Evolutionary conservation across 92 coral and sea anemone species (phyloP), one percentile per base, ranked within the genome.

Genomic region (Zoanthus solanderi): DNA sequence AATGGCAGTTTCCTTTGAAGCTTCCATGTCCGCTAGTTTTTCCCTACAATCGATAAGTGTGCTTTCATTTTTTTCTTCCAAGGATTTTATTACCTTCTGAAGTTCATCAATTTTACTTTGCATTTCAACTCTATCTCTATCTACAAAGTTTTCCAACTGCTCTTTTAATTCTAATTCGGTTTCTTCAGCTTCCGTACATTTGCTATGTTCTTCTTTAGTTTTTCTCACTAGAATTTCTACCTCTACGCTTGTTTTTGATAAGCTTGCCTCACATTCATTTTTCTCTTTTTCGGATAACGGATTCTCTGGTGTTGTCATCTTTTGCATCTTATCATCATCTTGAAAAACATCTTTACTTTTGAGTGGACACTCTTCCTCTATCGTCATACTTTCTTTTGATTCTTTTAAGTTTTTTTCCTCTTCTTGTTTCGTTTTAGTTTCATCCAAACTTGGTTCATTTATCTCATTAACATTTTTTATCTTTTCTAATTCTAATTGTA

Each of bases 261-360:
- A 86, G 17, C 72, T 83, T 8, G 71, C 92, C 76, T 92, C 93
- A 30, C 83, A 47, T 57, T 78, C 79, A 4, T 82, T 90, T 83
- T 86, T 91, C 58, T 88, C 93, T 13, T 92, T 91, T 56, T 86
- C 93, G 29, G 37, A 83, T 32, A 83, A 80, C 34, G 89, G 87
- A 28, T 61, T 66, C 46, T 94, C 16, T 78, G 88, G 80, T 32
- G 76, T 87, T 72, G 88, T 91, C 76, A 90, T 66, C 34, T 30
- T 87, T 32, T 88, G 84, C 66, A 75, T 79, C 14, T 81, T 76
- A 9, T 77, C 84, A 65, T 91, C 88, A 79, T 88, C 77, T 16
- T 87, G 56, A 11, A 50, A 50, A 50, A 7, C 56, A 5, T 50
- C 12, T 11, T 50, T 50, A 1, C 12, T 11, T 11, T 50, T 50